phyloP scores from a whole-genome alignment of 2,888 invertebrate genomes.

The Pollenia angustigena region DNA sequence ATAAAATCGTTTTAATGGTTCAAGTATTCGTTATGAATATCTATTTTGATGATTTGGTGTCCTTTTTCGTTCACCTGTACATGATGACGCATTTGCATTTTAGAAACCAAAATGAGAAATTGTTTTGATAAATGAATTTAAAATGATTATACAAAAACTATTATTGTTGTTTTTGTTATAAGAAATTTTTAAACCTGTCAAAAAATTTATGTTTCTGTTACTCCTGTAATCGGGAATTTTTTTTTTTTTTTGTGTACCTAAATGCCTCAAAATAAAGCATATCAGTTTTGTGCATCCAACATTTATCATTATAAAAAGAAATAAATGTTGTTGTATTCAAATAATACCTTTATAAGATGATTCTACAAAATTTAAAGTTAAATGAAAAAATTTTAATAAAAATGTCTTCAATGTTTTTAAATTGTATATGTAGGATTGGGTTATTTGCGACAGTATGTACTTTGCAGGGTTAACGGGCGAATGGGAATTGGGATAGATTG shows the following conservation, averaged over 20 bases:
- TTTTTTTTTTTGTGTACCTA: too few species aligned
- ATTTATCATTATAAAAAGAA: too few species aligned
- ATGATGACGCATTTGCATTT: constrained; percentile 14
- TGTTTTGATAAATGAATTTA: constrained; percentile 79
- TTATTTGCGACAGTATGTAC: too few species aligned
- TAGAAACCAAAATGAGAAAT: background rate
- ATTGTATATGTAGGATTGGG: too few species aligned
- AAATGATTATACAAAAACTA: constrained; percentile 79
- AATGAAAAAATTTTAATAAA: background rate
- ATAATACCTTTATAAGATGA: constrained; percentile 11
- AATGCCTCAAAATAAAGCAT: too few species aligned
- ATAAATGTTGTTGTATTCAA: background rate
- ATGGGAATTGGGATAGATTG: too few species aligned
- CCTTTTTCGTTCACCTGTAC: too few species aligned
- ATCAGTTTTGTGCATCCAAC: too few species aligned
- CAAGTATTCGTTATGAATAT: too few species aligned
- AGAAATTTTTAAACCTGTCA: constrained; percentile 4
- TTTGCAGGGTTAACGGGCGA: too few species aligned
- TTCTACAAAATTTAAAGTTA: background rate
- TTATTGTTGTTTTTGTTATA: background rate
- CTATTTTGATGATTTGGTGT: too few species aligned
- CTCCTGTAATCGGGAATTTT: background rate
- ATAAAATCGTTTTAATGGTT: too few species aligned
- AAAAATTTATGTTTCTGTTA: constrained; percentile 16
- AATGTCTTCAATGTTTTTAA: background rate